A percentile compares a stretch with the other conserved stretches of the same genome.
phyloP scores from a whole-genome alignment of 2,113 vertebrate genomes.

The Anguilla rostrata region DNA sequence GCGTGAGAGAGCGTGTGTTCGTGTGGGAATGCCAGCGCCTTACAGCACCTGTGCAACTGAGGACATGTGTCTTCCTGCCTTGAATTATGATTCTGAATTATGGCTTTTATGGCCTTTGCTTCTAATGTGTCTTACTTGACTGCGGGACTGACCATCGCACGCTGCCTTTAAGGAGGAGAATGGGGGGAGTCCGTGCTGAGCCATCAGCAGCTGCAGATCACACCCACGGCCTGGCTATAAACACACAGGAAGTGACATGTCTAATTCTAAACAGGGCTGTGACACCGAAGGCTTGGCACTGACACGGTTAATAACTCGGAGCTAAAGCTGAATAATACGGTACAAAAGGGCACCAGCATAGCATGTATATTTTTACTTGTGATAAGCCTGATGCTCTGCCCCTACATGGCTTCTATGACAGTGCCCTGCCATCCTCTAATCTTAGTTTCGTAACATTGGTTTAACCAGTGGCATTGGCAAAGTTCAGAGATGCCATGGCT shows the following conservation, averaged over 20 bases:
- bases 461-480: background rate
- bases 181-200: background rate
- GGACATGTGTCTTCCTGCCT: background rate
- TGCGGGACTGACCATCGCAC: background rate
- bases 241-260: background rate
- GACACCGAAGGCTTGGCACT: background rate
- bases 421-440: background rate
- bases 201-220: background rate
- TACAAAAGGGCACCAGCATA: background rate
- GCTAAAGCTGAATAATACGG: background rate
- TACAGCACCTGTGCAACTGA: background rate
- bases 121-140: background rate
- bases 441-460: background rate
- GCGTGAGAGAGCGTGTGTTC: background rate
- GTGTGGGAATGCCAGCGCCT: background rate
- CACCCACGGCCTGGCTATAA: background rate
- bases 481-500: background rate
- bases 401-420: background rate
- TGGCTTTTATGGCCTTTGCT: background rate
- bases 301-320: background rate
- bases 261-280: background rate
- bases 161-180: background rate
- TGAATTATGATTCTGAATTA: constrained; percentile 35
- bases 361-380: background rate
- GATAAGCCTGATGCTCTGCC: background rate